Evolutionary conservation across 1,140 invertebrate species (phyloP).

Genomic region (Diachasma alloeum): DNA sequence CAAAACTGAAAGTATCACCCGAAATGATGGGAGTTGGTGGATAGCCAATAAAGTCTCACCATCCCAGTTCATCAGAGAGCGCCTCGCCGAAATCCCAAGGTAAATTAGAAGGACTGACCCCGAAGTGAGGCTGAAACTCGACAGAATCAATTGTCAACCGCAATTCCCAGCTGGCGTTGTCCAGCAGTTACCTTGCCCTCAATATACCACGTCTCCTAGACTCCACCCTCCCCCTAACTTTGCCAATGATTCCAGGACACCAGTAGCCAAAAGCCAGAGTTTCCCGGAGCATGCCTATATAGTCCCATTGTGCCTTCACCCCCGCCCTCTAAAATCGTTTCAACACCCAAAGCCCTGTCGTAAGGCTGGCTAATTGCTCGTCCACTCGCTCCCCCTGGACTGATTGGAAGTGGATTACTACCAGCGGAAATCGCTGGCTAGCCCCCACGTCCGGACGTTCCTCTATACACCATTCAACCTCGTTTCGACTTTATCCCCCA

Average conservation of each 20-base stretch:
- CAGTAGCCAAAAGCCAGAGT: not conserved
- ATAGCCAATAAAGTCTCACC: not conserved
- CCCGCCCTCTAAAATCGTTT: not conserved
- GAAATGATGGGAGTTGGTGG: not conserved
- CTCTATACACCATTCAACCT: not conserved
- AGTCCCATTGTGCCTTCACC: not conserved
- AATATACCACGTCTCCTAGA: not conserved
- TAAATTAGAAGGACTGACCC: slow-evolving; percentile 35
- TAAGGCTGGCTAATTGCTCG: slow-evolving; percentile 26
- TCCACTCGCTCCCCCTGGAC: not conserved
- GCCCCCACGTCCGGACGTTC: not conserved
- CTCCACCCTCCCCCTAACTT: not conserved
- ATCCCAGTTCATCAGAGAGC: not conserved
- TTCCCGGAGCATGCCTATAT: not conserved
- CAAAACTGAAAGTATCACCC: not conserved
- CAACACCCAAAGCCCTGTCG: slow-evolving; percentile 15
- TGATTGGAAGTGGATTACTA: slow-evolving; percentile 28
- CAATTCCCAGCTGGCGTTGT: slow-evolving; percentile 43
- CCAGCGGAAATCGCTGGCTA: slow-evolving; percentile 14
- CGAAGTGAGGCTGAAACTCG: not conserved
- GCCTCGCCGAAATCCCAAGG: not conserved
- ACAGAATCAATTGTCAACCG: slow-evolving; percentile 48
- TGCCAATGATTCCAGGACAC: not conserved
- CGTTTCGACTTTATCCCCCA: not conserved
- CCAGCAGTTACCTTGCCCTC: slow-evolving; percentile 11